These are phyloP conservation scores for Gephyroberyx darwinii DNA, from an alignment of 2,797 vertebrate genomes.

Conservation along the genomic window DNA sequence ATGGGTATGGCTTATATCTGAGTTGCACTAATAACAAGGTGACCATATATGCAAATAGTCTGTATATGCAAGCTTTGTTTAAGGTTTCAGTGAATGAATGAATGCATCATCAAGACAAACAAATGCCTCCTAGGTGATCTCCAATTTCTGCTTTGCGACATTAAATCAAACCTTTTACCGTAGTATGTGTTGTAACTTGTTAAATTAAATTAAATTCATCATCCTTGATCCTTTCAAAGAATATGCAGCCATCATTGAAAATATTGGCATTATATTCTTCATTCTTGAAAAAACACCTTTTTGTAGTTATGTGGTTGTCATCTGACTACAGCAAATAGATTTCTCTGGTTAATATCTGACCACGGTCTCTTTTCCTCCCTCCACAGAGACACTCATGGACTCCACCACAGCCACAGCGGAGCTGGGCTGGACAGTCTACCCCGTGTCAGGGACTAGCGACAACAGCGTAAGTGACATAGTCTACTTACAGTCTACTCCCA, in stretches of 20 bases:
- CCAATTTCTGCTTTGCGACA: too few relatives aligned
- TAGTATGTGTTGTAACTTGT: too few relatives aligned
- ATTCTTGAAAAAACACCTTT: slow-evolving; percentile 12
- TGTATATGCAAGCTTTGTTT: background rate
- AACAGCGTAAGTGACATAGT: slow-evolving; percentile 80
- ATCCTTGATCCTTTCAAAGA: background rate
- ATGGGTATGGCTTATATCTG: background rate
- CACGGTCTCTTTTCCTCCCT: slow-evolving; percentile 56
- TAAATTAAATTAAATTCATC: too few relatives aligned
- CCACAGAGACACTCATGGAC: slow-evolving; percentile 96
- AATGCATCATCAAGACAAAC: too few relatives aligned
- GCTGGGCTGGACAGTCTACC: slow-evolving; percentile 97
- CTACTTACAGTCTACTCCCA: slow-evolving; percentile 3
- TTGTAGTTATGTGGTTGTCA: slow-evolving; percentile 12
- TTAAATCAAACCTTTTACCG: too few relatives aligned
- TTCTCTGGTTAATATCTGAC: slow-evolving; percentile 47
- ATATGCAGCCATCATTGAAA: background rate
- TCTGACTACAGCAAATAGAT: background rate
- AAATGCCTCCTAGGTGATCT: too few relatives aligned
- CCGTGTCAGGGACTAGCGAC: slow-evolving; percentile 91
- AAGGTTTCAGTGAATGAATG: too few relatives aligned
- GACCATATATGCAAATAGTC: background rate
- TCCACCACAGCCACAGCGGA: slow-evolving; percentile 98
- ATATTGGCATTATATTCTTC: background rate
- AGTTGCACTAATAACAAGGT: background rate